Percentiles rank a stretch among this genome's conserved stretches.
phyloP scores from a whole-genome alignment of 2,113 vertebrate species.

The Eulacestoma nigropectus region DNA sequence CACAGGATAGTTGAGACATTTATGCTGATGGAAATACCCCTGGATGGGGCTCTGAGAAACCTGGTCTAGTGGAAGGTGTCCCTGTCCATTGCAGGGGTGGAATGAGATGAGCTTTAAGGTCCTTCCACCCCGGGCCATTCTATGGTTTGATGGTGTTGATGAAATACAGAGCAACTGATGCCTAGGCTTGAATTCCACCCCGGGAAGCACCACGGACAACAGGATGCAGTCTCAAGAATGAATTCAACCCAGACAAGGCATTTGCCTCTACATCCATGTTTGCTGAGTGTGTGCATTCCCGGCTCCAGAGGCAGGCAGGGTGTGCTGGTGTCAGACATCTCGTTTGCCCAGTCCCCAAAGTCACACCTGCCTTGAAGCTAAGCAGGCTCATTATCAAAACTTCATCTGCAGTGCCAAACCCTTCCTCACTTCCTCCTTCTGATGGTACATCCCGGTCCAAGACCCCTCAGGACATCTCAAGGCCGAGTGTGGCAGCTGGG shows the following conservation, averaged over 20 bases:
- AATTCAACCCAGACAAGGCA: neutral
- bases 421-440: neutral
- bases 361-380: neutral
- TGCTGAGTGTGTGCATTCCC: neutral
- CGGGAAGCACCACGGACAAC: neutral
- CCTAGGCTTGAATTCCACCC: neutral
- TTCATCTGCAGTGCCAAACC: neutral
- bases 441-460: fast-evolving
- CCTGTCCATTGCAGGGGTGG: neutral
- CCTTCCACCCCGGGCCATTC: neutral
- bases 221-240: neutral
- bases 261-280: fast-evolving
- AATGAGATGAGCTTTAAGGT: neutral
- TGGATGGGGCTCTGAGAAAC: neutral
- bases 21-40: neutral
- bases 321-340: neutral
- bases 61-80: neutral
- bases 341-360: neutral
- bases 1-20: neutral
- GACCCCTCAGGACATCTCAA: neutral
- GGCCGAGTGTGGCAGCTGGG: neutral
- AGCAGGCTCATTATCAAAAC: neutral
- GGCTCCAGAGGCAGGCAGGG: neutral
- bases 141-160: neutral
- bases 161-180: neutral